A percentile compares a stretch with the other conserved stretches of the same genome.
phyloP scores from a whole-genome alignment of 2,797 vertebrate species.

The Linurgus olivaceus region DNA sequence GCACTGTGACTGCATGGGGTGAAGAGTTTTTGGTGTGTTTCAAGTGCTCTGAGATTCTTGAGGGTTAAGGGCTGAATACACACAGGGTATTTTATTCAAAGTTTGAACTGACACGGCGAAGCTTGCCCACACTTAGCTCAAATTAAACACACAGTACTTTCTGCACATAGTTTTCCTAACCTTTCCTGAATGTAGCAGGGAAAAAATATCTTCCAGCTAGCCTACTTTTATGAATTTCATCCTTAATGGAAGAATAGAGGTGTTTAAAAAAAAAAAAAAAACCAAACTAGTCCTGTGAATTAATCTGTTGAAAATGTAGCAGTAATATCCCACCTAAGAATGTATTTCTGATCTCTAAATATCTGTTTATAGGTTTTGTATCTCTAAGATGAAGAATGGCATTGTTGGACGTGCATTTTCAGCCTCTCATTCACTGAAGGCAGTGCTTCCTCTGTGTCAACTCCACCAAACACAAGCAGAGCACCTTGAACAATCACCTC shows the following conservation, averaged over 20 bases:
- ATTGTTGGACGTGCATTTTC: neutral
- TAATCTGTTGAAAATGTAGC: neutral
- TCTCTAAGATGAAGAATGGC: neutral
- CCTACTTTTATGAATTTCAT: neutral
- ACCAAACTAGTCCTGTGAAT: neutral
- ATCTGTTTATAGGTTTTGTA: neutral
- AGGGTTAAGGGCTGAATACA: neutral
- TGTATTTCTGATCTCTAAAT: neutral
- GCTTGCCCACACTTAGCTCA: neutral
- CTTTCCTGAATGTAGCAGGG: neutral
- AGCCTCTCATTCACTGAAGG: neutral
- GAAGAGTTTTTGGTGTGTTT: conserved; percentile 31
- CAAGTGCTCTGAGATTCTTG: neutral
- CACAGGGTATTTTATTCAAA: neutral
- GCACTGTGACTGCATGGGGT: neutral
- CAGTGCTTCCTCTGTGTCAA: neutral
- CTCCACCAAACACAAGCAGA: neutral
- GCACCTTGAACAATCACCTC: neutral
- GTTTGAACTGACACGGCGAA: neutral
- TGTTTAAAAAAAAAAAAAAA: too few species aligned
- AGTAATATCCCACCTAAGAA: neutral
- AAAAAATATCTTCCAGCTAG: neutral
- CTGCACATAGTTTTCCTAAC: neutral
- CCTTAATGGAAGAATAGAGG: neutral
- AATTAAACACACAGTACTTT: neutral